A percentile compares a stretch with the other conserved stretches of the same genome.
Evolutionary conservation across 2,888 invertebrate genomes (phyloP).

Genomic region (Netelia fuscicornis): DNA sequence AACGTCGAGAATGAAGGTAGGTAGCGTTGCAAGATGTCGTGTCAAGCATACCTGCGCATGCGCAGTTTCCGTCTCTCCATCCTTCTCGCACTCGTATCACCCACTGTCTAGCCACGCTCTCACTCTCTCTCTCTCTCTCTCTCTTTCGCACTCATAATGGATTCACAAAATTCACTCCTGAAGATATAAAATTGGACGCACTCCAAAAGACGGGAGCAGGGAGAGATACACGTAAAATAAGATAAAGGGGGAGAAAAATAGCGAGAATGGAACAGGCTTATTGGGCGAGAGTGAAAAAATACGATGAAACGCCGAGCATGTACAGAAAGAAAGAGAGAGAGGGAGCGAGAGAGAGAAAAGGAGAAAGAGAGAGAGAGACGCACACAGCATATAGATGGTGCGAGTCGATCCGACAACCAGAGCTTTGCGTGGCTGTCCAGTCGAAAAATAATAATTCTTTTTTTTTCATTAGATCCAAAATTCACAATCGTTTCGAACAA

Average conservation of each 20-base stretch:
- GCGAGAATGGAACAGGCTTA: constrained; percentile 33
- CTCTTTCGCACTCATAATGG: neutral
- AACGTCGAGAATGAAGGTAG: neutral
- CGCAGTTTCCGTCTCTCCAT: neutral
- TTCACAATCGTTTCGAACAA: neutral
- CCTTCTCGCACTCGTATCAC: neutral
- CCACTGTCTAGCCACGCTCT: no score
- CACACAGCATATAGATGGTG: neutral
- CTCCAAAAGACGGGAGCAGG: constrained; percentile 50
- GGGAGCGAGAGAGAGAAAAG: neutral
- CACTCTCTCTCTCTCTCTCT: neutral
- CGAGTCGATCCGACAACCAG: constrained; percentile 8
- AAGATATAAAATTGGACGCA: constrained; percentile 25
- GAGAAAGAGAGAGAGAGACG: neutral
- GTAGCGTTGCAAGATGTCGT: neutral
- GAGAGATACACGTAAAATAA: constrained; percentile 54
- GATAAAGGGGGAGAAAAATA: constrained; percentile 32
- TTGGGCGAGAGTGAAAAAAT: constrained; percentile 20
- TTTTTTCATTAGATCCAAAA: neutral
- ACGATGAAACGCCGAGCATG: neutral
- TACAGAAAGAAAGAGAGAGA: constrained; percentile 2
- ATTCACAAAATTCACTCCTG: neutral
- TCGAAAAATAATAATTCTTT: neutral
- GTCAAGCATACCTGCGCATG: neutral
- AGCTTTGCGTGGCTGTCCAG: constrained; percentile 25